Evolutionary conservation across 1,140 invertebrate species (phyloP).

Genomic region (Piezodorus guildinii): DNA sequence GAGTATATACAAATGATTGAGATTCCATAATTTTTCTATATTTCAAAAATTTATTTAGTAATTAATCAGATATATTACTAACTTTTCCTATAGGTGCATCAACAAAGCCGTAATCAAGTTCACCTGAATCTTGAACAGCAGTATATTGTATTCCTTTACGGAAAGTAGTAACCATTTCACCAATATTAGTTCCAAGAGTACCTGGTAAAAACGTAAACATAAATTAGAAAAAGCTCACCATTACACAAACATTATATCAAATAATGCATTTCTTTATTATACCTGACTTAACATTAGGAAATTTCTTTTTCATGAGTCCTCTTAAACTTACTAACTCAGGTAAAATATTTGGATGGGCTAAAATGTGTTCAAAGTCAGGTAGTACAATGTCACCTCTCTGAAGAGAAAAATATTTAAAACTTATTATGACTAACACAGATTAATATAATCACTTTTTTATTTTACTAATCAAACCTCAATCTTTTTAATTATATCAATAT

Average conservation of each 20-base stretch:
- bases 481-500: constrained; percentile 55
- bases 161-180: constrained; percentile 46
- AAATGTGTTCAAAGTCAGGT: constrained; percentile 56
- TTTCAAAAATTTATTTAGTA: too few species aligned
- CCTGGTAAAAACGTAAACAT: constrained; percentile 31
- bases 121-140: constrained; percentile 47
- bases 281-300: constrained; percentile 54
- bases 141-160: constrained; percentile 53
- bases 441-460: too few species aligned
- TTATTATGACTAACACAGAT: not conserved
- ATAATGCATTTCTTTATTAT: not conserved
- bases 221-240: not conserved
- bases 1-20: too few species aligned
- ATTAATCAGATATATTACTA: too few species aligned
- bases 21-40: too few species aligned
- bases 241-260: not conserved
- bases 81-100: constrained; percentile 54
- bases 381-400: constrained; percentile 52
- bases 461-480: constrained; percentile 53
- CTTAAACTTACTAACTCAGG: constrained; percentile 58
- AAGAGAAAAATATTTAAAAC: constrained; percentile 27
- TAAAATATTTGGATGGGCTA: constrained; percentile 66
- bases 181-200: constrained; percentile 52
- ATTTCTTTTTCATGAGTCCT: constrained; percentile 61
- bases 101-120: constrained; percentile 55